Conservation (phyloP, 2,113 vertebrate genomes). For the Gopherus flavomarginatus region DNA sequence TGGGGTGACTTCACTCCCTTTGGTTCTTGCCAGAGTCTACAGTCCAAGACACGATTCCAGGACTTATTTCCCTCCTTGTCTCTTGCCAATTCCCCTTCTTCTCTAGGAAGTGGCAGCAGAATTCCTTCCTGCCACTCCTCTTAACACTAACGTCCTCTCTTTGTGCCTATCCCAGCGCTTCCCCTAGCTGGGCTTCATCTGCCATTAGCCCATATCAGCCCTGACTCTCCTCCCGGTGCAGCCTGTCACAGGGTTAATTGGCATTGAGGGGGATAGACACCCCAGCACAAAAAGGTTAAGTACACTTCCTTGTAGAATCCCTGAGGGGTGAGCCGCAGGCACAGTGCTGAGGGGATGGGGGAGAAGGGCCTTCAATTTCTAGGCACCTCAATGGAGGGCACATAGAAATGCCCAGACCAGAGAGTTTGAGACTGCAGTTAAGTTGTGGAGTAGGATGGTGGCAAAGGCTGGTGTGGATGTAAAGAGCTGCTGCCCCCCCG, state of each 20-base stretch:
- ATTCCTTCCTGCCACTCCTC: neutral
- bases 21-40: neutral
- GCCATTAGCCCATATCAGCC: too few species aligned
- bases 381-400: neutral
- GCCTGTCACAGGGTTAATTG: neutral
- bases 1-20: neutral
- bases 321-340: neutral
- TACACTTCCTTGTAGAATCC: neutral
- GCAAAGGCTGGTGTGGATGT: fast-evolving
- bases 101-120: neutral
- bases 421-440: fast-evolving
- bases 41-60: neutral
- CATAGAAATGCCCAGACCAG: neutral
- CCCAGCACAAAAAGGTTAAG: neutral
- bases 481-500: neutral
- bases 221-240: neutral
- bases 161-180: neutral
- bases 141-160: neutral
- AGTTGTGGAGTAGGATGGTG: fast-evolving
- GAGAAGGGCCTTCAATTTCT: neutral
- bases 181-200: neutral
- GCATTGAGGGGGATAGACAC: neutral
- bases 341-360: neutral
- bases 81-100: neutral
- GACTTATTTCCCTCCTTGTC: neutral